Base-by-base conservation (phyloP, 2,888 invertebrate species). In the Ormyrus labotus region DNA sequence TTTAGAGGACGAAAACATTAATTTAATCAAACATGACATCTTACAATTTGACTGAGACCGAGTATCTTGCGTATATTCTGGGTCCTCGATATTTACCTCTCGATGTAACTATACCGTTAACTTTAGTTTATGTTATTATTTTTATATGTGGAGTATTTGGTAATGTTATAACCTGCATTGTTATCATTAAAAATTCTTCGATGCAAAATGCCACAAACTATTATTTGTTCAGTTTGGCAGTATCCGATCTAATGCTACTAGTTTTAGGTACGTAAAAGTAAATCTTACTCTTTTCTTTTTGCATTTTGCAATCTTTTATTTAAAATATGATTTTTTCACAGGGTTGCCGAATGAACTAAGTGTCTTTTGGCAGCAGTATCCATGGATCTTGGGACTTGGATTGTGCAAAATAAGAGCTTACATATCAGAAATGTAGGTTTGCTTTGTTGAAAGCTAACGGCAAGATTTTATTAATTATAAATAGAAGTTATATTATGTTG, bases 151-250 rank as follows among this genome's bases (percentile, higher is more conserved):
- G 97, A 0, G 93, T 97, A 55, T 92, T 96, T 67, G 98, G 98
- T 4, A 98, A 98, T 88, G 91, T 95, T 48, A 93, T 95, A 5
- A 97, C 97, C 7, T 97, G 97, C 88, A 93, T 95, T 61, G 97
- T 98, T 11, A 97, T 98, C 73, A 93, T 95, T 8, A 93, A 93
- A 53, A 96, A 97, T 87, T 93, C 94, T 0, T 93, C 95, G 7
- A 95, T 98, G 95, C 97, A 96, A 86, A 96, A 97, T 0, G 96
- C 97, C 0, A 98, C 98, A 0, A 98, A 98, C 89, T 98, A 96
- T 89, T 98, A 98, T 89, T 92, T 98, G 68, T 96, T 97, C 92
- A 97, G 96, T 88, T 91, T 97, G 91, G 96, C 98, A 19, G 92
- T 97, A 13, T 97, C 97, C 34, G 98, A 98, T 90, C 92, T 98